Evolutionary conservation across 2,797 vertebrate species (phyloP), one percentile per base, ranked within the genome.

Genomic region (Xenops minutus): DNA sequence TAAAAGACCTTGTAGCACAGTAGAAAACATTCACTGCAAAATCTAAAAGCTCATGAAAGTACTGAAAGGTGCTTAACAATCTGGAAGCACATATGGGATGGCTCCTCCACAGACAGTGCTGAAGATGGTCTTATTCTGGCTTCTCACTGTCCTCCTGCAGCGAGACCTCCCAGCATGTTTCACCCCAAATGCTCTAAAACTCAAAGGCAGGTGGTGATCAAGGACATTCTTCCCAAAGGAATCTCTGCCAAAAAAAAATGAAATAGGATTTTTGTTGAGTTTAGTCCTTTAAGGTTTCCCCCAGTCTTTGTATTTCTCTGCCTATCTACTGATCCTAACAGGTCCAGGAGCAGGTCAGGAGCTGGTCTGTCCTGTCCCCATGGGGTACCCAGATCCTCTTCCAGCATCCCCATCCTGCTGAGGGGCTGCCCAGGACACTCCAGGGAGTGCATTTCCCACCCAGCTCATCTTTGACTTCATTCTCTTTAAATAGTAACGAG

Each of bases 151-250:
- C 49, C 68, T 44, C 44, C 37, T 12, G 16, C 10, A 63, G 29
- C 0, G 8, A 64, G 77, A 61, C 46, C 37, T 41, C 44, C 46
- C 12, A 2, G 92, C 64, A 30, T 2, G 2, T 39, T 15, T 49
- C 52, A n/a, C 29, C 63, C 41, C 10, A 22, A 13, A 14, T 3
- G 27, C 22, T 24, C 30, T 5, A 29, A 5, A 30, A n/a, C 26
- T n/a, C 0, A 0, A 5, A 0, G 5, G 68, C 39, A 46, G 67
- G 14, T 32, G 30, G 14, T 14, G 51, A 18, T 46, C 32, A 5
- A 66, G 67, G 56, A 69, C 43, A 1, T 74, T 41, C 26, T 52
- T 66, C 61, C 61, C 61, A 34, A 52, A 21, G 61, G 61, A 62
- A 23, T 43, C 52, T 26, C 34, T 54, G 46, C 76, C 66, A 46